Evolutionary conservation across 2,797 vertebrate species (phyloP).

Genomic region (Clarias platycephalus): DNA sequence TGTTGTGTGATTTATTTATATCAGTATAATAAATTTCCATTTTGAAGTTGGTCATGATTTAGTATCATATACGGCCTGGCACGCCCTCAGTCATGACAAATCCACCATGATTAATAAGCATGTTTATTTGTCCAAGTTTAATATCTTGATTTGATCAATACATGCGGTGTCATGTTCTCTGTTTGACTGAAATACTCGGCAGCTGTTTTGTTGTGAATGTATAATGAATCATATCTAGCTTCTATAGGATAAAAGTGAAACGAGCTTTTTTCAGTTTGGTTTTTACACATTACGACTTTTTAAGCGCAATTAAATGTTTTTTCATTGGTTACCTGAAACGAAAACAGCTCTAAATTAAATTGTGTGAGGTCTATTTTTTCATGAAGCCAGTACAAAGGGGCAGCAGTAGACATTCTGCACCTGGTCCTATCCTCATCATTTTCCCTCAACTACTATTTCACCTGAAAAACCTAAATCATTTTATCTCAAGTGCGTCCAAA

Average conservation of each 20-base stretch:
- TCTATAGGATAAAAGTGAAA: not conserved
- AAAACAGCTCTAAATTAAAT: not conserved
- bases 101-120: not conserved
- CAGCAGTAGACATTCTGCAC: not conserved
- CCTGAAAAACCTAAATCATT: not conserved
- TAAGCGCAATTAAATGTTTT: not conserved
- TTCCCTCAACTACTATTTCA: not conserved
- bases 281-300: not conserved
- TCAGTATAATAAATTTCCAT: not conserved
- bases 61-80: not conserved
- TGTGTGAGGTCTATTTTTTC: not conserved
- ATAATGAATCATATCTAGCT: not conserved
- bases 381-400: not conserved
- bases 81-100: not conserved
- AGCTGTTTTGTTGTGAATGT: not conserved
- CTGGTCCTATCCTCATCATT: not conserved
- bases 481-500: not conserved
- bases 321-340: not conserved
- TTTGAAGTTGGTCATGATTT: not conserved
- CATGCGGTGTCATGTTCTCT: not conserved
- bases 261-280: not conserved
- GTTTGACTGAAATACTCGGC: not conserved
- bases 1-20: constrained; percentile 13
- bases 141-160: not conserved
- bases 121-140: not conserved